phyloP scores from a whole-genome alignment of 1,140 invertebrate genomes.

The Halesus radiatus region DNA sequence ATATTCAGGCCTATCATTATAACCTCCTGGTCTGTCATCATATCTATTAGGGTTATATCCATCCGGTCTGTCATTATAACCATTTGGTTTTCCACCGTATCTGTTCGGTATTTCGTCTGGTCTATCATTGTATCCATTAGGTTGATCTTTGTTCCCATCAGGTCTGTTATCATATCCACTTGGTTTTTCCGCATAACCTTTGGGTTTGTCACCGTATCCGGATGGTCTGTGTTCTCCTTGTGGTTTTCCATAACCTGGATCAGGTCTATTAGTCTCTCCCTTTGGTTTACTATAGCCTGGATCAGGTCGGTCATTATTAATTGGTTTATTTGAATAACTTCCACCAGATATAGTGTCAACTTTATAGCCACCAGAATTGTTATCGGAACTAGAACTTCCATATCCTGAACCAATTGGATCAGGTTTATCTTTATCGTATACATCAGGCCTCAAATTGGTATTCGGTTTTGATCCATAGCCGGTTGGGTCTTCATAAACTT shows the following conservation, averaged over 20 bases:
- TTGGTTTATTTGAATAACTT: slow-evolving; percentile 1
- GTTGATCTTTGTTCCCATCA: background rate
- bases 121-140: slow-evolving; percentile 8
- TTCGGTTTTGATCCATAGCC: slow-evolving; percentile 7
- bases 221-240: background rate
- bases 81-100: background rate
- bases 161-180: background rate
- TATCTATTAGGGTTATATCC: slow-evolving; percentile 11
- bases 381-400: slow-evolving; percentile 25
- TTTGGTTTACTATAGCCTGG: slow-evolving; percentile 27
- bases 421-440: slow-evolving; percentile 45
- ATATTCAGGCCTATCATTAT: background rate
- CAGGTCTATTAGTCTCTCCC: slow-evolving; percentile 37
- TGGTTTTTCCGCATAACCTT: slow-evolving; percentile 9
- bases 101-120: background rate
- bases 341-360: background rate
- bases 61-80: slow-evolving; percentile 15
- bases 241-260: slow-evolving; percentile 7
- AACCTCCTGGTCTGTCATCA: background rate
- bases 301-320: background rate
- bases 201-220: slow-evolving; percentile 13
- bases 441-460: slow-evolving; percentile 13
- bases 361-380: slow-evolving; percentile 20
- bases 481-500: slow-evolving; percentile 13
- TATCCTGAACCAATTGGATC: slow-evolving; percentile 36